Conservation (phyloP, 2,797 vertebrate genomes). For the Brachyrhaphis roseni region DNA sequence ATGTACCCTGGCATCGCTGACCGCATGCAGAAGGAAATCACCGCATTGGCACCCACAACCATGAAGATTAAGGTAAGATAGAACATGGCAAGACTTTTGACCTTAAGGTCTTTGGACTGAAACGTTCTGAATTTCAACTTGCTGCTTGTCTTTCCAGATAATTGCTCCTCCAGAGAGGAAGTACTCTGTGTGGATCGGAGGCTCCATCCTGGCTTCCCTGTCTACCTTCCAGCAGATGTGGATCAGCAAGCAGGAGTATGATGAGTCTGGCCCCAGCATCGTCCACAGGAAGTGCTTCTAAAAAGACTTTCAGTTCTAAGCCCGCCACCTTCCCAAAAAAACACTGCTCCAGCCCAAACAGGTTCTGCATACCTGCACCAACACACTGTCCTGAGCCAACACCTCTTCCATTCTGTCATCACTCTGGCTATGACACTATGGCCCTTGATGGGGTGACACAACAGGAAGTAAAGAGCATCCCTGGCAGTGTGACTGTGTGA, state of each 20-base stretch:
- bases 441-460: slow-evolving; percentile 69
- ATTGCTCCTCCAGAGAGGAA: slow-evolving; percentile 86
- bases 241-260: slow-evolving; percentile 88
- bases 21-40: slow-evolving; percentile 99
- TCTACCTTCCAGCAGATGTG: slow-evolving; percentile 89
- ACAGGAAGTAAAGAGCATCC: slow-evolving; percentile 59
- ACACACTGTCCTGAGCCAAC: slow-evolving; percentile 68
- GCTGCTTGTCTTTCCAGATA: slow-evolving; percentile 66
- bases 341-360: slow-evolving; percentile 84
- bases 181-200: slow-evolving; percentile 86
- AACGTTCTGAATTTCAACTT: not conserved
- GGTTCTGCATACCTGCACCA: slow-evolving; percentile 76
- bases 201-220: slow-evolving; percentile 86
- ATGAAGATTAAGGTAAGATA: slow-evolving; percentile 96
- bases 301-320: slow-evolving; percentile 70
- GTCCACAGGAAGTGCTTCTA: slow-evolving; percentile 89
- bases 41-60: slow-evolving; percentile 93
- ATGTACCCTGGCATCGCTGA: slow-evolving; percentile 98
- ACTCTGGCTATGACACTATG: slow-evolving; percentile 69
- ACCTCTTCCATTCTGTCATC: slow-evolving; percentile 70
- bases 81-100: not conserved
- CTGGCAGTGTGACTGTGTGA: slow-evolving; percentile 74
- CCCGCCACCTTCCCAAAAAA: slow-evolving; percentile 53
- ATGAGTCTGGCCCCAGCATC: slow-evolving; percentile 86
- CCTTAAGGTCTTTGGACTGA: not conserved